Conservation (phyloP, 2,797 vertebrate species). For the Ciconia nigra region DNA sequence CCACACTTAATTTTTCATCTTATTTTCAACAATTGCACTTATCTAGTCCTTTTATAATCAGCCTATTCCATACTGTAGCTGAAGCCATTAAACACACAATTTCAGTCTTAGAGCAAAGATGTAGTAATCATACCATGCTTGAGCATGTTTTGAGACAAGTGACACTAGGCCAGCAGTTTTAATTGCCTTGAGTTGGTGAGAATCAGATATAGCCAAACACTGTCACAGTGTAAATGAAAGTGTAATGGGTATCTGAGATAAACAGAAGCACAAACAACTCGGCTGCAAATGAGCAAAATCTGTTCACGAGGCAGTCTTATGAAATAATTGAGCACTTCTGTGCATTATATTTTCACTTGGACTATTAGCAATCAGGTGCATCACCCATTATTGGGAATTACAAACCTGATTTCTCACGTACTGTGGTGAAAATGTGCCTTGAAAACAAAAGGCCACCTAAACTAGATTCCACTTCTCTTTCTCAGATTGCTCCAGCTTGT, state of each 20-base stretch:
- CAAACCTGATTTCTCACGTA: background rate
- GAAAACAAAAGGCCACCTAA: background rate
- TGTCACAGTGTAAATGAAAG: constrained; percentile 55
- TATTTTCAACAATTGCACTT: background rate
- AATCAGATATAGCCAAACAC: constrained; percentile 53
- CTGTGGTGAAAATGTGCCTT: background rate
- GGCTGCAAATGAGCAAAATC: constrained; percentile 60
- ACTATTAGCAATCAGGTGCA: background rate
- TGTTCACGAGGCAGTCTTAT: constrained; percentile 22
- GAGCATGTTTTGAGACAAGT: constrained; percentile 36
- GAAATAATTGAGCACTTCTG: constrained; percentile 32
- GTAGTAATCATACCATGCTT: background rate
- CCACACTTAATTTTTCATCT: background rate
- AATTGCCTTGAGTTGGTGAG: constrained; percentile 57
- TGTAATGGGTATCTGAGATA: constrained; percentile 45
- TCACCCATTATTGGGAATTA: background rate
- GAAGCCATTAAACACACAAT: background rate
- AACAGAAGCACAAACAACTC: constrained; percentile 56
- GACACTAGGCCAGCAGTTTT: constrained; percentile 43
- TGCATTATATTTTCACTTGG: background rate
- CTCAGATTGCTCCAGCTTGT: background rate
- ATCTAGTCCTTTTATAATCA: background rate
- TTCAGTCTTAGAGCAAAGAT: background rate
- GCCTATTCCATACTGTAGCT: background rate
- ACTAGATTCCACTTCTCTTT: background rate